Evolutionary conservation across 2,113 vertebrate genomes (phyloP).

Genomic region (Cyanoramphus novaezelandiae): DNA sequence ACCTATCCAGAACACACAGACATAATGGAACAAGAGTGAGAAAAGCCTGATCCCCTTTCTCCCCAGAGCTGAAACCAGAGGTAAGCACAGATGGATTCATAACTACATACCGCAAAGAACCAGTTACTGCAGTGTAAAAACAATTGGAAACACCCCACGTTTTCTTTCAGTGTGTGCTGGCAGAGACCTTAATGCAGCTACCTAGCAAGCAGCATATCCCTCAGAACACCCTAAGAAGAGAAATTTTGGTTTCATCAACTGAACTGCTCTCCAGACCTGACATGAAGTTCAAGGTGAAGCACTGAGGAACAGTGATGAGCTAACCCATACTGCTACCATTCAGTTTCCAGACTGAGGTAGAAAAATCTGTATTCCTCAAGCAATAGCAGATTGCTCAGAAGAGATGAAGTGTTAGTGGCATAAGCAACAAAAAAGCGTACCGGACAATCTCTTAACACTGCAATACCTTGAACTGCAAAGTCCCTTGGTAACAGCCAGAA

Average conservation of each 20-base stretch:
- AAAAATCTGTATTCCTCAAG: neutral
- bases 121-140: neutral
- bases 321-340: neutral
- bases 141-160: neutral
- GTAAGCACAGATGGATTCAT: neutral
- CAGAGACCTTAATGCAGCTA: neutral
- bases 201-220: neutral
- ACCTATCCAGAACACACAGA: neutral
- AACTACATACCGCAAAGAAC: neutral
- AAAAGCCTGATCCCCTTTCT: neutral
- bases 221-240: rapidly evolving
- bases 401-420: neutral
- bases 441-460: neutral
- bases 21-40: neutral
- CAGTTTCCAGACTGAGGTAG: neutral
- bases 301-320: neutral
- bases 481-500: neutral
- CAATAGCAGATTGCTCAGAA: neutral
- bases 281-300: neutral
- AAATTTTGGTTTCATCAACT: neutral
- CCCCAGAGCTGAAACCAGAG: neutral
- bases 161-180: neutral
- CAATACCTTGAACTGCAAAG: neutral
- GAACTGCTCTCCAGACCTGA: neutral
- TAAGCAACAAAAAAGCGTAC: neutral